Conservation (phyloP, 2,113 vertebrate species). For the Dolichotis patagonum region DNA sequence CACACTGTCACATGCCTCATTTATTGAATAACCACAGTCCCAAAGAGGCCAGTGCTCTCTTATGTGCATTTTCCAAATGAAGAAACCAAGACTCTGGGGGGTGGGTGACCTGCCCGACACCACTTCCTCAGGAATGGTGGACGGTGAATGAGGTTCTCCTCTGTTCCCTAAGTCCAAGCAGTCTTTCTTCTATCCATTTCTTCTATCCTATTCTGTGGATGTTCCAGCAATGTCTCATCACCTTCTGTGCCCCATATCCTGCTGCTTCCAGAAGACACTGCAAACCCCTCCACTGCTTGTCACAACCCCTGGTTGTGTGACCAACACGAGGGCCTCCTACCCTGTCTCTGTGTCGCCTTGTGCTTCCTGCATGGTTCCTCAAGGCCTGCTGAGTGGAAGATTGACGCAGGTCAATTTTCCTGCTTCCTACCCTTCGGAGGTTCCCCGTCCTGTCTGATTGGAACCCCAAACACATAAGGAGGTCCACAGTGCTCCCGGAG, state of each 20-base stretch:
- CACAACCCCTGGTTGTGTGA: fast-evolving
- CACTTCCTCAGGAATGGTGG: too few relatives aligned
- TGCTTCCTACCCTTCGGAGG: neutral
- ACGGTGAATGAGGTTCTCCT: neutral
- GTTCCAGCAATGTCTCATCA: too few relatives aligned
- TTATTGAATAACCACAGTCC: neutral
- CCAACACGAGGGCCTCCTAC: too few relatives aligned
- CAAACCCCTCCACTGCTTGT: neutral
- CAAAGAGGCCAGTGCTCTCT: neutral
- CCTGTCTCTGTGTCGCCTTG: constrained; percentile 49
- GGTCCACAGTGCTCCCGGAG: too few relatives aligned
- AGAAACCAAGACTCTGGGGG: neutral
- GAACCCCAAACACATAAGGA: neutral
- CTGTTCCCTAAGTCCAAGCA: neutral
- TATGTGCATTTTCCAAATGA: neutral
- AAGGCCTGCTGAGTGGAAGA: too few relatives aligned
- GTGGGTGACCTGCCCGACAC: neutral
- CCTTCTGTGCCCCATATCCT: neutral
- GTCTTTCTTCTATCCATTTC: neutral
- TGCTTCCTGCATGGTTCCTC: constrained; percentile 61
- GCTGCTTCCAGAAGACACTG: neutral
- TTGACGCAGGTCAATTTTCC: fast-evolving
- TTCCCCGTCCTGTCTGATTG: neutral
- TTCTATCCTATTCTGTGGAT: neutral
- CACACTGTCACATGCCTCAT: neutral